These are phyloP conservation scores for Muscicapa adusta DNA, from an alignment of 2,113 vertebrate species.

Conservation along the genomic window DNA sequence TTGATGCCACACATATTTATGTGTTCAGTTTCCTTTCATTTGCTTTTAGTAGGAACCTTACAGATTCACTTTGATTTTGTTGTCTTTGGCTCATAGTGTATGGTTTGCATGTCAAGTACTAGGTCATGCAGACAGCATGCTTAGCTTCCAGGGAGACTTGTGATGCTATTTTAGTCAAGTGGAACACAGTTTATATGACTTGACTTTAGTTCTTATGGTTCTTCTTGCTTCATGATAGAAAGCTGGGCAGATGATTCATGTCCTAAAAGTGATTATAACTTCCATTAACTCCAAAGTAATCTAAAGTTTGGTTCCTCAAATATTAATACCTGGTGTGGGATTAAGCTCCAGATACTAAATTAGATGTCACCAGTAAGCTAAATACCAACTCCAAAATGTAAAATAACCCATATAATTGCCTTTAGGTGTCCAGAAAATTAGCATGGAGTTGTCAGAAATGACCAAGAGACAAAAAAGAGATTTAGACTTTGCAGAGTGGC, in stretches of 20 bases:
- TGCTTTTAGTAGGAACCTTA: neutral
- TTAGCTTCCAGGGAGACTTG: neutral
- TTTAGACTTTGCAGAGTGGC: neutral
- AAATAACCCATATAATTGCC: neutral
- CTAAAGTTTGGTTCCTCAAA: neutral
- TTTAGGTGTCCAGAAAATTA: neutral
- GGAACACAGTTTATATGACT: neutral
- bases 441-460: neutral
- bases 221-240: neutral
- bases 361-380: neutral
- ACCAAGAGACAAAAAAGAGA: neutral
- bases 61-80: neutral
- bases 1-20: accelerated
- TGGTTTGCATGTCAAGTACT: neutral
- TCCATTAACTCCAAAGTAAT: neutral
- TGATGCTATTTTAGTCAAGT: neutral
- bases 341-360: neutral
- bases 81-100: neutral
- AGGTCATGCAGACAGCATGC: neutral
- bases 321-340: neutral
- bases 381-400: neutral
- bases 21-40: neutral
- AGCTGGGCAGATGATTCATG: neutral
- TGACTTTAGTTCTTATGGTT: neutral
- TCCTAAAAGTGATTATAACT: neutral